Evolutionary conservation across 1,140 invertebrate species (phyloP).

Genomic region (Pseudomyrmex concolor): DNA sequence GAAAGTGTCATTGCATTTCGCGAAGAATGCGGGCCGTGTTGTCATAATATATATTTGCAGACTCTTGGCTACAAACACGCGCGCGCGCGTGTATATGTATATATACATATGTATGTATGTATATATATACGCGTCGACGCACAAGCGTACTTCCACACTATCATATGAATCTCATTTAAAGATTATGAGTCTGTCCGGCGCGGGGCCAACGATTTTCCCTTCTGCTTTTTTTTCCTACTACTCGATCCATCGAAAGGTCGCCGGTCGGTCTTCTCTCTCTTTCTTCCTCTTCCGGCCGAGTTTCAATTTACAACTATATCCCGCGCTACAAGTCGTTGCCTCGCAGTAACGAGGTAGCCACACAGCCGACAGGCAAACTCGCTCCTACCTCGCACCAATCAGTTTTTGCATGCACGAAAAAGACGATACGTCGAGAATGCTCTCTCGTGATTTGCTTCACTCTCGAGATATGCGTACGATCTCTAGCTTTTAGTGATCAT

Average conservation of each 20-base stretch:
- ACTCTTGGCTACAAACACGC: constrained; percentile 16
- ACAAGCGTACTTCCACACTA: constrained; percentile 35
- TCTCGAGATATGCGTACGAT: constrained; percentile 35
- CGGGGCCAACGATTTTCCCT: constrained; percentile 56
- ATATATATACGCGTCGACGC: constrained; percentile 61
- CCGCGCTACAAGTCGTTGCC: constrained; percentile 55
- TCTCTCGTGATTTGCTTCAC: constrained; percentile 25
- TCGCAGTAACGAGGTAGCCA: constrained; percentile 65
- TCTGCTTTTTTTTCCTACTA: constrained; percentile 40
- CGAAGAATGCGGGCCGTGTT: constrained; percentile 69
- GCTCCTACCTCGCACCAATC: constrained; percentile 52
- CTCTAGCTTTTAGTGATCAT: neutral
- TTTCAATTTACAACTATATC: constrained; percentile 73
- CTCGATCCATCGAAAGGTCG: neutral
- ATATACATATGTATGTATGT: constrained; percentile 6
- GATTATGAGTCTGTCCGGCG: constrained; percentile 67
- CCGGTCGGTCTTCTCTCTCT: constrained; percentile 9
- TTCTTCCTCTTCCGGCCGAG: constrained; percentile 43
- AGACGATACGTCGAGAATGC: constrained; percentile 35
- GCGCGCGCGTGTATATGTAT: no score
- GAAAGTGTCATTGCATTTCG: constrained; percentile 70
- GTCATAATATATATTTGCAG: constrained; percentile 71
- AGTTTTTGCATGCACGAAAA: constrained; percentile 54
- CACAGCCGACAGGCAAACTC: constrained; percentile 40
- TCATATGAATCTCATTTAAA: constrained; percentile 74